Base-by-base conservation (phyloP, 2,888 invertebrate species). In the Stenodema calcarata region DNA sequence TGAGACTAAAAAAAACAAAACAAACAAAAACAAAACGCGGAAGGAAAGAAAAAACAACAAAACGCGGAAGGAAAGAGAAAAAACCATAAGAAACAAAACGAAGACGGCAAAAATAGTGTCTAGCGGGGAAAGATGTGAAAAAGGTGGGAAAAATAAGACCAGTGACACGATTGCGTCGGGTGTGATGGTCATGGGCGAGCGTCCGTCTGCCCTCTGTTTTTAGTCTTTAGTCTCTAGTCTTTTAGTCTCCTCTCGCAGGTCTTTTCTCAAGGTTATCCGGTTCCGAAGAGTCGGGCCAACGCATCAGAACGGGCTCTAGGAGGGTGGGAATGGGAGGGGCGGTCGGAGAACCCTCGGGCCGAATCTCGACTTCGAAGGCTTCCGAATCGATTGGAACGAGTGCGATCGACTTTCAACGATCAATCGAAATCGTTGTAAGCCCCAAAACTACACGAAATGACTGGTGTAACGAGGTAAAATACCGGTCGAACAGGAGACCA, bases 131-230 rank as follows among this genome's bases (percentile, higher is more conserved):
- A 30, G 41, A 73, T 35, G 41, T 41, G 12, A 73, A 73, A 35
- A 73, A 73, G 35, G 14, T 0, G 44, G 41, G 14, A 23, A 0
- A n/a, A n/a, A n/a, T n/a, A n/a, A 78, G 78, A 78, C 78, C 78
- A 78, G 78, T 78, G 78, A 78, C 78, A 78, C 78, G 78, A 44
- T 44, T 78, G 78, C 78, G 78, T 44, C 44, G 78, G 78, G 78
- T 78, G 78, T 44, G 44, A 23, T 78, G 78, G 78, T 78, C 78
- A 78, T 78, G 78, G 78, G 78, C 78, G 78, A 11, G 27, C 78
- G 42, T 41, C 78, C 14, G 42, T 18, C 18, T 0, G 78, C n/a
- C n/a, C n/a, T n/a, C n/a, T n/a, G n/a, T n/a, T n/a, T n/a, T n/a
- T n/a, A 18, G 18, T 18, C 18, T 69, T 18, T n/a, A 18, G 69